These are phyloP conservation scores for Manduca sexta DNA, from an alignment of 1,140 invertebrate genomes.

Conservation along the genomic window DNA sequence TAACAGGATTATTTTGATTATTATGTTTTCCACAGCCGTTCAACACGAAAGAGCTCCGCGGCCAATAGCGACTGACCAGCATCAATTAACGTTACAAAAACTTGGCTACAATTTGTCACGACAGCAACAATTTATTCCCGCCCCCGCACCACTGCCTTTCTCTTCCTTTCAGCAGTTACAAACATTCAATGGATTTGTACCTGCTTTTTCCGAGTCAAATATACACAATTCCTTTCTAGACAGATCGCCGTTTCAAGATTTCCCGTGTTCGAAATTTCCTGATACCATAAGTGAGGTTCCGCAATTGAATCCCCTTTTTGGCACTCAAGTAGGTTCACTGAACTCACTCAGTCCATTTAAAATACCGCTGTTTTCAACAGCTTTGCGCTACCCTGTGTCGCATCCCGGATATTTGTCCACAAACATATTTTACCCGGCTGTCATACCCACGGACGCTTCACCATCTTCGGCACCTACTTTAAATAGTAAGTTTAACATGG, in stretches of 20 bases:
- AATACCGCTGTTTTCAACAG: conserved; percentile 44
- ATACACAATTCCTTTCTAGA: conserved; percentile 43
- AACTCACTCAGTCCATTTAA: conserved; percentile 48
- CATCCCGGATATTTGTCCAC: conserved; percentile 45
- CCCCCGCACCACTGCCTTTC: conserved; percentile 25
- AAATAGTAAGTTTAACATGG: conserved; percentile 15
- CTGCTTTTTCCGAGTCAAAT: conserved; percentile 61
- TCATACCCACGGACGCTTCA: conserved; percentile 28
- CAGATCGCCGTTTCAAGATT: conserved; percentile 36
- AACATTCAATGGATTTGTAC: conserved; percentile 59
- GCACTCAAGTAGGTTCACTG: conserved; percentile 28
- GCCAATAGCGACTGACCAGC: conserved; percentile 58
- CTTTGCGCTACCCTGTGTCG: conserved; percentile 44
- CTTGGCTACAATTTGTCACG: conserved; percentile 54
- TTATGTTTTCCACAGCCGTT: conserved; percentile 79
- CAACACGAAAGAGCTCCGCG: conserved; percentile 91
- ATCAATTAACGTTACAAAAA: conserved; percentile 42
- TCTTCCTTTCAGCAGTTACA: conserved; percentile 49
- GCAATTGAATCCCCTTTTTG: conserved; percentile 33
- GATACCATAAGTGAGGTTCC: conserved; percentile 32
- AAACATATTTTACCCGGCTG: conserved; percentile 53
- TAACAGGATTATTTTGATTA: neutral
- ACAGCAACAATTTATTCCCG: conserved; percentile 32
- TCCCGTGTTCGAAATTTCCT: conserved; percentile 27
- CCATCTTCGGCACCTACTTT: neutral